Percentiles rank a stretch among this genome's conserved stretches.
Evolutionary conservation across 2,113 vertebrate genomes (phyloP).

Genomic region (Cyprinodon brontotheroides): DNA sequence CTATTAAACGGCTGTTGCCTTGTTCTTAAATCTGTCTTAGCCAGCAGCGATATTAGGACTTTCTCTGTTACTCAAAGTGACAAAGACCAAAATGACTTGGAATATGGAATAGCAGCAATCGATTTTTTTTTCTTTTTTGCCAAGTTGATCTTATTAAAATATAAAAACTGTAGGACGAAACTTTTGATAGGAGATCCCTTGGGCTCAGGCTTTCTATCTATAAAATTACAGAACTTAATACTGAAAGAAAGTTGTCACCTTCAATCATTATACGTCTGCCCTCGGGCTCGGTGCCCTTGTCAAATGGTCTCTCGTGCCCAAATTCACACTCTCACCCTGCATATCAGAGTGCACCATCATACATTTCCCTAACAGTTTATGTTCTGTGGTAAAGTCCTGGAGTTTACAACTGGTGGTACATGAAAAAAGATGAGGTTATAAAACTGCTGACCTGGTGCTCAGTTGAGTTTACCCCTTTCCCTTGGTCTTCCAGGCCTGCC

Average conservation of each 20-base stretch:
- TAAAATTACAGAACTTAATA: conserved; percentile 44
- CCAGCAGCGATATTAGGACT: background rate
- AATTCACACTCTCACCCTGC: background rate
- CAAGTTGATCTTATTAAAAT: conserved; percentile 23
- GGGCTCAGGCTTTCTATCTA: conserved; percentile 2
- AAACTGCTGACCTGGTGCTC: conserved; percentile 45
- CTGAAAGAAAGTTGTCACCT: conserved; percentile 59
- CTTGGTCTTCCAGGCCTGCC: conserved; percentile 13
- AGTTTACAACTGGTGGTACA: conserved; percentile 38
- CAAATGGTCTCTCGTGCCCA: conserved; percentile 28
- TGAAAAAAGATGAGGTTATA: conserved; percentile 63
- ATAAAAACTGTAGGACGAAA: conserved; percentile 26
- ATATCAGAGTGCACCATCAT: background rate
- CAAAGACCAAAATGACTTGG: background rate
- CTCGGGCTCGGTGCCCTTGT: conserved; percentile 58
- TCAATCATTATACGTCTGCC: conserved; percentile 64
- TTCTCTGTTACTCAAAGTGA: background rate
- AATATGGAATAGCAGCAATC: background rate
- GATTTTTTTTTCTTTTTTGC: conserved; percentile 6
- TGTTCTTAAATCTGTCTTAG: background rate
- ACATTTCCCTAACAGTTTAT: background rate
- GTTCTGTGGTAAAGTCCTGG: conserved; percentile 24
- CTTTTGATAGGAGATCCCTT: conserved; percentile 1
- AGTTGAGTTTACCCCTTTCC: conserved; percentile 21
- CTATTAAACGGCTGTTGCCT: background rate